Percentiles rank a stretch among this genome's conserved stretches.
Conservation (phyloP, 2,888 invertebrate species). For the Campopleginae sp. region DNA sequence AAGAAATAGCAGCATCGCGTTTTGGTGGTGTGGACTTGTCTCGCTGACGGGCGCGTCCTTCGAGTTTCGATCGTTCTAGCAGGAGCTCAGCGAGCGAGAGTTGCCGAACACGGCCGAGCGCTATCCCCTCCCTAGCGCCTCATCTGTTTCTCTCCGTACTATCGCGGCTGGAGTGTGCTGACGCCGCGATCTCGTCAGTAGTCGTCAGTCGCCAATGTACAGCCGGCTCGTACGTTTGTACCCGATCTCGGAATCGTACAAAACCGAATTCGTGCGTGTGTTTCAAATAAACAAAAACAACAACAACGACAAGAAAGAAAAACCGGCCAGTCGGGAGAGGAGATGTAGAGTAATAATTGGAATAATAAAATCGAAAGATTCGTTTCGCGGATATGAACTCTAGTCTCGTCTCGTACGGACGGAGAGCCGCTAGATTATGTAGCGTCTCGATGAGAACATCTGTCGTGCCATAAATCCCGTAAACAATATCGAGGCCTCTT, state of each 20-base stretch:
- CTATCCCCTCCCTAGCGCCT: slow-evolving; percentile 15
- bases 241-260: neutral
- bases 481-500: slow-evolving; percentile 31
- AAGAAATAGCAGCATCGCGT: slow-evolving; percentile 28
- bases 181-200: slow-evolving; percentile 64
- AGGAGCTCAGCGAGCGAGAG: slow-evolving; percentile 60
- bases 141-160: slow-evolving; percentile 32
- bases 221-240: slow-evolving; percentile 66
- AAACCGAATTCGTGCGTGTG: slow-evolving; percentile 56
- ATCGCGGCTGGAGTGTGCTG: slow-evolving; percentile 33
- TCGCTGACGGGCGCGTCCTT: slow-evolving; percentile 51
- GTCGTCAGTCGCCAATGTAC: slow-evolving; percentile 67
- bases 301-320: slow-evolving; percentile 32
- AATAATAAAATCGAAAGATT: slow-evolving; percentile 1
- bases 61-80: slow-evolving; percentile 45
- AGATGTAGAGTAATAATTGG: neutral
- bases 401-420: slow-evolving; percentile 5
- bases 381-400: slow-evolving; percentile 21
- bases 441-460: slow-evolving; percentile 41
- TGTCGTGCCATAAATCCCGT: slow-evolving; percentile 50
- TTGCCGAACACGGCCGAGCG: slow-evolving; percentile 60
- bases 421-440: slow-evolving; percentile 38
- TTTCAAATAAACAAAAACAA: slow-evolving; percentile 15
- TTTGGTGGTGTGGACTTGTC: slow-evolving; percentile 53
- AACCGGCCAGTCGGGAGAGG: neutral